Evolutionary conservation across 1,140 invertebrate species (phyloP).

Genomic region (Euwallacea fornicatus): DNA sequence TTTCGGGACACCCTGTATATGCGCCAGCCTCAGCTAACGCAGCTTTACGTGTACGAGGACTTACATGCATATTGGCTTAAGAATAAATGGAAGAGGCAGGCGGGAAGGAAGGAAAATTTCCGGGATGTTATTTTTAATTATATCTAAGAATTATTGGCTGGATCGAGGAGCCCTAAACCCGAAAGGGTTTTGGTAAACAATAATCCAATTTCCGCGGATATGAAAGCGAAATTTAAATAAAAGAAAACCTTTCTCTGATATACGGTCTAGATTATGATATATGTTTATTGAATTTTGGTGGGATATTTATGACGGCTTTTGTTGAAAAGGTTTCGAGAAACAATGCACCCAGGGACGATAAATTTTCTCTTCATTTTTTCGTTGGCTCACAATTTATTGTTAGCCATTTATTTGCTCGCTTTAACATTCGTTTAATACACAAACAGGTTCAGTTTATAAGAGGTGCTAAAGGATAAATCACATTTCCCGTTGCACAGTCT

Average conservation of each 20-base stretch:
- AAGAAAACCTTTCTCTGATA: conserved; percentile 22
- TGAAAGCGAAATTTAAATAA: conserved; percentile 28
- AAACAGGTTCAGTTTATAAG: no score
- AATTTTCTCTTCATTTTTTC: conserved; percentile 11
- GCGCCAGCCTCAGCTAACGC: conserved; percentile 9
- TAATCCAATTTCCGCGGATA: conserved; percentile 31
- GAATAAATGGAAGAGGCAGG: conserved; percentile 11
- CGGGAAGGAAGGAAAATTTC: background rate
- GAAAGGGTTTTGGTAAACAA: conserved; percentile 24
- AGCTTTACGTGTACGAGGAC: conserved; percentile 10
- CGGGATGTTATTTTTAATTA: conserved; percentile 28
- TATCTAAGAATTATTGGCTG: conserved; percentile 15
- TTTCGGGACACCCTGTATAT: background rate
- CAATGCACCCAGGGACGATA: conserved; percentile 11
- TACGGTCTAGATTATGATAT: conserved; percentile 23
- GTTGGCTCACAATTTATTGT: background rate
- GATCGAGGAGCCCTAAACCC: background rate
- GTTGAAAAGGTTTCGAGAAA: conserved; percentile 12
- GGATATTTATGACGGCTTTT: conserved; percentile 8
- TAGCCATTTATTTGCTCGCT: background rate
- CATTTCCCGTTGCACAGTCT: background rate
- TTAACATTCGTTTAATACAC: background rate
- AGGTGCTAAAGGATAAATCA: background rate
- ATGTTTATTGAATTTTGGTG: conserved; percentile 28
- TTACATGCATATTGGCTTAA: conserved; percentile 11